phyloP scores from a whole-genome alignment of 2,797 vertebrate species.

The Cuniculus paca region DNA sequence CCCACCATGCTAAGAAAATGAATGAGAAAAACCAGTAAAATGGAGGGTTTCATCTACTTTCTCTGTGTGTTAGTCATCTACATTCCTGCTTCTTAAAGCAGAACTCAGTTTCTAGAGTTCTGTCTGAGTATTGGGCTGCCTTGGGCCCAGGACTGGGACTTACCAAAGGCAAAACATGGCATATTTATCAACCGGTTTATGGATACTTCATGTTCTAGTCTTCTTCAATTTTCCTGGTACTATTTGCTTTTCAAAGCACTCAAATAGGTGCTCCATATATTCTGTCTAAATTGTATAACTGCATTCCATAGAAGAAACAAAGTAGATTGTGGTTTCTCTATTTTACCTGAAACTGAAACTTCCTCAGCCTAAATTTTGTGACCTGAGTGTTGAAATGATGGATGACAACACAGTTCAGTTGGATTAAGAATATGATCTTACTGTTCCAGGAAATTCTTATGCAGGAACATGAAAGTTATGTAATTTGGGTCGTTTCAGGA shows the following conservation, averaged over 20 bases:
- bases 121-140: not conserved
- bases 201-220: not conserved
- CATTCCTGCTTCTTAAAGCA: not conserved
- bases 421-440: not conserved
- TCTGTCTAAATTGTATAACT: not conserved
- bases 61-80: not conserved
- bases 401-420: not conserved
- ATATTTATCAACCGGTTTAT: not conserved
- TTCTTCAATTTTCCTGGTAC: not conserved
- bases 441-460: constrained; percentile 2
- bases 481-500: not conserved
- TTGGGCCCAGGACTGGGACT: not conserved
- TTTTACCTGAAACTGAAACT: not conserved
- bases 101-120: not conserved
- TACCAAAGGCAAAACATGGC: not conserved
- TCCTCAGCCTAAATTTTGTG: not conserved
- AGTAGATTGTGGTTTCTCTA: not conserved
- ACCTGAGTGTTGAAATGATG: not conserved
- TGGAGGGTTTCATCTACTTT: not conserved
- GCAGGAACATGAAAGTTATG: constrained; percentile 16
- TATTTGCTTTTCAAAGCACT: constrained; percentile 20
- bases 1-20: not conserved
- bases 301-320: not conserved
- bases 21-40: not conserved
- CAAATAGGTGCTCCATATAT: not conserved